Conservation (phyloP, 1,140 invertebrate species). For the Penaeus vannamei region DNA sequence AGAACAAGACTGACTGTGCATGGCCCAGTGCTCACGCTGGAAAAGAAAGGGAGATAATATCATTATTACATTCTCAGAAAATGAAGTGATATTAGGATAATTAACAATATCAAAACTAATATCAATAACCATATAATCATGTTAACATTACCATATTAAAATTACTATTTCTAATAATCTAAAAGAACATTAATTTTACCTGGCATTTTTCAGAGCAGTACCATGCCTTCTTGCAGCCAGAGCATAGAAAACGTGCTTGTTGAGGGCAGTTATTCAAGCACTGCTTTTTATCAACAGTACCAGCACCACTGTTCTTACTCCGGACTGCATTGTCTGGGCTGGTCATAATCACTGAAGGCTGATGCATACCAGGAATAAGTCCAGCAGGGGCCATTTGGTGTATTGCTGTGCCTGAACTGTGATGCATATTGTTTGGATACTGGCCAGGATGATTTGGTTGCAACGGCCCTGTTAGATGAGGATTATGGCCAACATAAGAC, state of each 20-base stretch:
- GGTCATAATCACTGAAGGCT: neutral
- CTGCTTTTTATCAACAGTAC: slow-evolving; percentile 37
- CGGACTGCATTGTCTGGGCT: neutral
- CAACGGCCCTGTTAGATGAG: slow-evolving; percentile 30
- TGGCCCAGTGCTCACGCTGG: slow-evolving; percentile 17
- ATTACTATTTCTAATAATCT: neutral
- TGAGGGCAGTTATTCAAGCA: slow-evolving; percentile 48
- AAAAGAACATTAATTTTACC: slow-evolving; percentile 27
- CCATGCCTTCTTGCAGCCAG: slow-evolving; percentile 63
- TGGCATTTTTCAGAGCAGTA: slow-evolving; percentile 62
- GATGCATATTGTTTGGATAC: slow-evolving; percentile 47
- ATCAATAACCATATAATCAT: neutral
- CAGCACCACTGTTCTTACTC: neutral
- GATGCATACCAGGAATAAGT: slow-evolving; percentile 13
- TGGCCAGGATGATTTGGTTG: slow-evolving; percentile 41
- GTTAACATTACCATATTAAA: neutral
- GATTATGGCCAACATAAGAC: slow-evolving; percentile 39
- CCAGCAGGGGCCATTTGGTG: slow-evolving; percentile 38
- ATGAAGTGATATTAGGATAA: neutral
- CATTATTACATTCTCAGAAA: neutral
- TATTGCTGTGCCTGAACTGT: slow-evolving; percentile 14
- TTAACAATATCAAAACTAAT: too few relatives aligned
- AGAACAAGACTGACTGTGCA: neutral
- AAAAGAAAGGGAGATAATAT: neutral
- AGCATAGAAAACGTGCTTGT: slow-evolving; percentile 55